Evolutionary conservation across 92 coral and sea anemone species (phyloP).

Genomic region (Scolanthus callimorphus): DNA sequence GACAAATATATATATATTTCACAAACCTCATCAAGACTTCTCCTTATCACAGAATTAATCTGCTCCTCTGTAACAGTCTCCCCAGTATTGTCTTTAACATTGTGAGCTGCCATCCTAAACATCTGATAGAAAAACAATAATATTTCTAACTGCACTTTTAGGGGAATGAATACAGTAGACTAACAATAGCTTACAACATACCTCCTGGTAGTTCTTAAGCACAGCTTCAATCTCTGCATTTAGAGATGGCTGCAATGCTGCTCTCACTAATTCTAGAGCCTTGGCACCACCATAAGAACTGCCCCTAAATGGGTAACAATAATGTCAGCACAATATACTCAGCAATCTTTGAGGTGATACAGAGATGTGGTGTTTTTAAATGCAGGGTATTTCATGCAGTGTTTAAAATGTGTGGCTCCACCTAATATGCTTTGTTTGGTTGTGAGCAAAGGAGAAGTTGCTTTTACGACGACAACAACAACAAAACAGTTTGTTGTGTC

Average conservation of each 20-base stretch:
- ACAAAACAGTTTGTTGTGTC: too few species aligned
- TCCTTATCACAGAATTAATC: slow-evolving; percentile 73
- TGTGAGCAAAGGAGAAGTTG: too few species aligned
- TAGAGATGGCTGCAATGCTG: slow-evolving; percentile 92
- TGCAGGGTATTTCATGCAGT: too few species aligned
- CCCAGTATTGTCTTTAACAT: slow-evolving; percentile 94
- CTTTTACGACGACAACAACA: too few species aligned
- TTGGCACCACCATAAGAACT: slow-evolving; percentile 90
- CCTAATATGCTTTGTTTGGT: too few species aligned
- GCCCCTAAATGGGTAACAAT: slow-evolving; percentile 33
- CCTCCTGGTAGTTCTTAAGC: slow-evolving; percentile 94
- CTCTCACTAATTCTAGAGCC: slow-evolving; percentile 90
- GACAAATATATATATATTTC: too few species aligned
- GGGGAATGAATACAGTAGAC: too few species aligned
- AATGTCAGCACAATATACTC: neutral
- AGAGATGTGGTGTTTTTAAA: too few species aligned
- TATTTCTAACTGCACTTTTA: too few species aligned
- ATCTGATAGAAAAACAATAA: slow-evolving; percentile 52
- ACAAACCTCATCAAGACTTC: slow-evolving; percentile 95
- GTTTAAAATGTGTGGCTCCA: too few species aligned
- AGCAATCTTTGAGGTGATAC: too few species aligned
- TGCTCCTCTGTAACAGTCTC: slow-evolving; percentile 93
- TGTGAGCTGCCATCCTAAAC: slow-evolving; percentile 91
- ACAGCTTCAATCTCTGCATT: slow-evolving; percentile 93
- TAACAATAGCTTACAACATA: too few species aligned